phyloP scores from a whole-genome alignment of 2,888 invertebrate species.

The Amaurobius ferox region DNA sequence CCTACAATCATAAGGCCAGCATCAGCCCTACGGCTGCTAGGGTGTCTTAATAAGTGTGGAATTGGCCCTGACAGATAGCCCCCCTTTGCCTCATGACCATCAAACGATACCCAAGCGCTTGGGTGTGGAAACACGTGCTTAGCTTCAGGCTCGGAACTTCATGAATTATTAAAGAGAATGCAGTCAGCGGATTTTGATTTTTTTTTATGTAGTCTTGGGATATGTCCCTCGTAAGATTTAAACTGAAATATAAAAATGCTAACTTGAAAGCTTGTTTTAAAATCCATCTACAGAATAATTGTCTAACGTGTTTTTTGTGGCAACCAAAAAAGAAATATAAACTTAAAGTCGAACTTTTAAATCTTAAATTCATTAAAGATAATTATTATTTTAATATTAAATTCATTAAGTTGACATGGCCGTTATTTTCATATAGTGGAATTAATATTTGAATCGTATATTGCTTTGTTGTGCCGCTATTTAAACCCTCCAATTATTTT shows the following conservation, averaged over 20 bases:
- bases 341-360: too few relatives aligned
- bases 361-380: too few relatives aligned
- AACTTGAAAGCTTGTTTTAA: too few relatives aligned
- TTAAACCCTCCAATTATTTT: too few relatives aligned
- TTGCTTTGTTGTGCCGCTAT: too few relatives aligned
- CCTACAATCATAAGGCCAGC: background rate
- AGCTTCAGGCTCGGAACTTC: background rate
- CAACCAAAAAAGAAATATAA: too few relatives aligned
- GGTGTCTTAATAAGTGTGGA: background rate
- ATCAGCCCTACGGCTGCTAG: background rate
- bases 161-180: constrained; percentile 8
- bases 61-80: background rate
- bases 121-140: constrained; percentile 18
- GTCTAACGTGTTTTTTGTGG: too few relatives aligned
- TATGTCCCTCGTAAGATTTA: background rate
- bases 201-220: background rate
- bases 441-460: too few relatives aligned
- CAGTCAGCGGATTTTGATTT: background rate
- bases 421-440: too few relatives aligned
- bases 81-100: background rate
- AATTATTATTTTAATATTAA: too few relatives aligned
- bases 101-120: background rate
- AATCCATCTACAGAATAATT: too few relatives aligned
- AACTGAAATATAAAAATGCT: background rate
- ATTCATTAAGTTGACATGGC: too few relatives aligned